phyloP scores from a whole-genome alignment of 2,888 invertebrate genomes.

The Leptinotarsa juncta region DNA sequence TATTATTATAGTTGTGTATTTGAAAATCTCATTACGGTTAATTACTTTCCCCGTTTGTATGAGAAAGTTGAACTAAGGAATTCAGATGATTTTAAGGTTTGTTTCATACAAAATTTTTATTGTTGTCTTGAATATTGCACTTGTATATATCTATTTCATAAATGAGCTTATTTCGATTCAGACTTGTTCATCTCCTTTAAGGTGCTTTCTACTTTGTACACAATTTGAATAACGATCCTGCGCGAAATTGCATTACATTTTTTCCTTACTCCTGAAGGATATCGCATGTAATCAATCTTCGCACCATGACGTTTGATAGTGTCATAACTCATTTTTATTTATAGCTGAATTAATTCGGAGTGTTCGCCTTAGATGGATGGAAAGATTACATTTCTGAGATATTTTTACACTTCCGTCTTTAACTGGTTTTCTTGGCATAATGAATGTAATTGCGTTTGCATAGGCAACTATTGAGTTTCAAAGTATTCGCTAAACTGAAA shows the following conservation, averaged over 20 bases:
- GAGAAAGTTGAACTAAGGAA: too few relatives aligned
- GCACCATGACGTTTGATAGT: conserved; percentile 16
- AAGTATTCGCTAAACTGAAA: too few relatives aligned
- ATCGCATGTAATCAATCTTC: conserved; percentile 20
- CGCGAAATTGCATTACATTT: conserved; percentile 10
- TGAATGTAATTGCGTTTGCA: too few relatives aligned
- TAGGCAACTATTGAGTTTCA: too few relatives aligned
- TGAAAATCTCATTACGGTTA: too few relatives aligned
- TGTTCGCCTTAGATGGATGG: background rate
- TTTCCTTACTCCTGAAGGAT: conserved; percentile 7
- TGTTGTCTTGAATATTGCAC: too few relatives aligned
- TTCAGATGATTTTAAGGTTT: too few relatives aligned
- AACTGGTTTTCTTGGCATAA: background rate
- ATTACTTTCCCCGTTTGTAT: too few relatives aligned
- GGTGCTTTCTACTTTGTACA: background rate
- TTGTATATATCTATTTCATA: background rate
- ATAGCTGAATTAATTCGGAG: conserved; percentile 4
- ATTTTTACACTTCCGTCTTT: background rate
- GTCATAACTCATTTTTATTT: conserved; percentile 19
- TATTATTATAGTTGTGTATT: too few relatives aligned
- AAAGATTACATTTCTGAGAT: background rate
- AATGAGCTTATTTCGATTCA: background rate
- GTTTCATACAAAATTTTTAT: too few relatives aligned
- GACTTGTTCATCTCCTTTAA: background rate
- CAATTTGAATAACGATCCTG: conserved; percentile 11